These are phyloP conservation scores for Nemotelus nigrinus DNA, from an alignment of 2,888 invertebrate genomes.

Conservation along the genomic window DNA sequence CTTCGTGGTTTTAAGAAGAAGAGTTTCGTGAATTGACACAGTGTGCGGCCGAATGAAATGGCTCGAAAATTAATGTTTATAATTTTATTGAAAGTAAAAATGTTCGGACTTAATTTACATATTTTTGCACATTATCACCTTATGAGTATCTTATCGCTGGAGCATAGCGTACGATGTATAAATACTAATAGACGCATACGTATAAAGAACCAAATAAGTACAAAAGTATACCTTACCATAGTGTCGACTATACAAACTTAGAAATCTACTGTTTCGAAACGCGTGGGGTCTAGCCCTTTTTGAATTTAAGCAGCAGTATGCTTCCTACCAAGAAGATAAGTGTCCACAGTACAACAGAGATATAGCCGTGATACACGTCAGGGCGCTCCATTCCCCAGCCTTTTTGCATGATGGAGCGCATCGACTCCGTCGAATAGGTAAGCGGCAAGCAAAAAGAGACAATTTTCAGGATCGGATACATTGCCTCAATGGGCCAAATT, in stretches of 20 bases:
- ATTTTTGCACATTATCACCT: slow-evolving; percentile 16
- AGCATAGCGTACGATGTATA: slow-evolving; percentile 9
- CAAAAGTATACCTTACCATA: slow-evolving; percentile 26
- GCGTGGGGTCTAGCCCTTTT: slow-evolving; percentile 74
- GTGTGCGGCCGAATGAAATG: no score
- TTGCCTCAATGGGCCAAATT: slow-evolving; percentile 95
- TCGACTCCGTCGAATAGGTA: slow-evolving; percentile 87
- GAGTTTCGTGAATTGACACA: no score
- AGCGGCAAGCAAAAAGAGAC: slow-evolving; percentile 82
- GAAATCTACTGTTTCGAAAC: not conserved
- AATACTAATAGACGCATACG: slow-evolving; percentile 22
- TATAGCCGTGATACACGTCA: slow-evolving; percentile 82
- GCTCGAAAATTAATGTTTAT: no score
- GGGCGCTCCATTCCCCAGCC: slow-evolving; percentile 81
- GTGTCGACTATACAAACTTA: slow-evolving; percentile 18
- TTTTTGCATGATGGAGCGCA: slow-evolving; percentile 84
- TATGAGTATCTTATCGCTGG: not conserved
- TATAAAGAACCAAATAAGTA: slow-evolving; percentile 24
- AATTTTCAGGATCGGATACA: slow-evolving; percentile 79
- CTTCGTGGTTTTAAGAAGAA: no score
- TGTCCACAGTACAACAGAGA: slow-evolving; percentile 83
- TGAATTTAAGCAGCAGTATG: slow-evolving; percentile 82
- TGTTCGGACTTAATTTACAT: slow-evolving; percentile 1
- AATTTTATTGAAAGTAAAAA: no score
- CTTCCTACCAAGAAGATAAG: slow-evolving; percentile 77